Evolutionary conservation across 2,113 vertebrate genomes (phyloP), one percentile per base, ranked within the genome.

Genomic region (Columba janthina): DNA sequence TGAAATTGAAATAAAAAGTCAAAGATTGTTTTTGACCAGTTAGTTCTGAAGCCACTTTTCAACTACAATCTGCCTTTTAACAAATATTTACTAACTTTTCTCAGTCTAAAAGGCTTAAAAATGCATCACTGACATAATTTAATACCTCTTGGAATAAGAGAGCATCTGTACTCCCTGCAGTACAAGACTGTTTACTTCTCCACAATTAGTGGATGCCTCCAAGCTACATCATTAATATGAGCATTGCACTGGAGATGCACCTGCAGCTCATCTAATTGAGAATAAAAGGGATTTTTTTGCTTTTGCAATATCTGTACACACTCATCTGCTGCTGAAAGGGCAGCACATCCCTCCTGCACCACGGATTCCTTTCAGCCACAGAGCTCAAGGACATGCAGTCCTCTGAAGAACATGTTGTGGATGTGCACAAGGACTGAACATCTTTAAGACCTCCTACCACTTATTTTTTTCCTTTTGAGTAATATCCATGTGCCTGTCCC

Each of bases 171-270:
- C 53, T 94, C 92, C 73, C 79, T 5, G 6, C 50, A 65, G 72
- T 69, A 78, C 65, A 64, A 67, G 74, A 70, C 54, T 79, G 44
- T 85, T 94, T 62, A 62, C 34, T 71, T 82, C 48, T 77, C 42
- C 67, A 31, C 34, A 92, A 67, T 92, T 89, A 94, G 42, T 34
- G 44, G 53, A 93, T 95, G 72, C 65, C 72, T 86, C 69, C 69
- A 74, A 86, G 80, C 65, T 74, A 81, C 34, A 81, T 57, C 38
- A 70, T 77, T 81, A 87, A 89, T 64, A 69, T 7, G 38, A 95
- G 48, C 13, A 44, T 31, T 77, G 65, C 60, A 89, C 46, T 70
- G 67, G 46, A n/a, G 31, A 62, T 61, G 54, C 85, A 94, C 78
- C 78, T 93, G 92, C 78, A 90, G 56, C 64, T 65, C 56, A 89